Base-by-base conservation (phyloP, 2,888 invertebrate genomes). In the Glyphotaelius pellucidus region DNA sequence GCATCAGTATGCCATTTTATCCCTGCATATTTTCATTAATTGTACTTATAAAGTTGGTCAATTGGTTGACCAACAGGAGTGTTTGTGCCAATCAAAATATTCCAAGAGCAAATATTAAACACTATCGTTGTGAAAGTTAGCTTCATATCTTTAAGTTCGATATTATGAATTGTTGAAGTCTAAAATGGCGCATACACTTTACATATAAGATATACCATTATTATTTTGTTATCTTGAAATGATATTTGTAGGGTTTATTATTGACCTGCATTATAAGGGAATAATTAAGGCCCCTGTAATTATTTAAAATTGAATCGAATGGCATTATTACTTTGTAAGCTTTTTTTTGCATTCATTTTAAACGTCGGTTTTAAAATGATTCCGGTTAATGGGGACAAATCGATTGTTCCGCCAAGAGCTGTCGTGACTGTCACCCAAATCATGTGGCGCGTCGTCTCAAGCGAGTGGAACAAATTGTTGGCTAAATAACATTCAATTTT, bases 21-120 rank as follows among this genome's bases (percentile, higher is more conserved):
- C 25, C 5, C 19, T 19, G 19, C 67, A 25, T 67, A 2, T 67
- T 19, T 67, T 25, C 67, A 9, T 7, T n/a, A 67, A n/a, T 52
- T 67, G 67, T 67, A 67, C 67, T 67, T 67, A 67, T 67, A 67
- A 67, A n/a, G 67, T 67, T 67, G 25, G 67, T 67, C n/a, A 67
- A 67, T 25, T 67, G 25, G 7, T 67, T 9, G 25, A 67, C 67
- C 67, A n/a, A 42, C 19, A n/a, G 47, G 47, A 38, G 47, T 32
- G 47, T 86, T 86, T n/a, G 81, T 83, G 81, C 81, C 81, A 83
- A 83, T 83, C 30, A 83, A 83, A 83, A 83, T 83, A 83, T 83
- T 83, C 81, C 81, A 35, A 32, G 81, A 83, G 81, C 81, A 83
- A 83, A 83, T 32, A 32, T 35, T 32, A 67, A 25, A n/a, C 25